Base-by-base conservation (phyloP, 1,140 invertebrate species). In the Anastrepha ludens region DNA sequence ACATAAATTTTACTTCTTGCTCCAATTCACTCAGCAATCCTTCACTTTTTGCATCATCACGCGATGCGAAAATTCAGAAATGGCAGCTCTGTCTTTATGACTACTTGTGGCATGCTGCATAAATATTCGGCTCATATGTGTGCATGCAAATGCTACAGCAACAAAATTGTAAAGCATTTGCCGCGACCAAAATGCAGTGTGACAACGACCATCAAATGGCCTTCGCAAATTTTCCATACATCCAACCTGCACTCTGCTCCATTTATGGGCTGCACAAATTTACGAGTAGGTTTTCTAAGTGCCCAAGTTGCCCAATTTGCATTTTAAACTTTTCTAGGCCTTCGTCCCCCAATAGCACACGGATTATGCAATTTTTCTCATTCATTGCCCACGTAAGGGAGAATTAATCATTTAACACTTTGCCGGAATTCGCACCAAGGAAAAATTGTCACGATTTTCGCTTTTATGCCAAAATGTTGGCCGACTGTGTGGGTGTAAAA, bases 401-500 rank as follows among this genome's bases (percentile, higher is more conserved):
- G 47, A 81, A 81, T 81, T 81, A 20, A 81, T 29, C 74, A 81
- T 81, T 81, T 81, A 81, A 55, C 74, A 81, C 74, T 55, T 78
- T 17, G 47, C 15, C 15, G 3, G 11, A 50, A 50, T 8, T 11
- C 13, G 17, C 74, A 29, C 3, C 13, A 41, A 6, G 47, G 17
- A 55, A 55, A 81, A 58, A 67, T 67, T 81, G 74, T 55, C 74
- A 81, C 74, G 74, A 81, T 81, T 81, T 81, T 81, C 74, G 74
- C 74, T 81, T 55, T 81, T 81, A 55, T 58, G 44, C 47, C 74
- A 8, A 81, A 81, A n/a, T 55, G n/a, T 81, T 74, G 7, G 47
- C 74, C 0, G 74, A 1, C 8, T 41, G 74, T 8, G 74, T 81
- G 74, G 74, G 74, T 81, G 74, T 81, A 81, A 81, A 81, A 11